phyloP scores from a whole-genome alignment of 1,140 invertebrate species.

The Ooceraea biroi region DNA sequence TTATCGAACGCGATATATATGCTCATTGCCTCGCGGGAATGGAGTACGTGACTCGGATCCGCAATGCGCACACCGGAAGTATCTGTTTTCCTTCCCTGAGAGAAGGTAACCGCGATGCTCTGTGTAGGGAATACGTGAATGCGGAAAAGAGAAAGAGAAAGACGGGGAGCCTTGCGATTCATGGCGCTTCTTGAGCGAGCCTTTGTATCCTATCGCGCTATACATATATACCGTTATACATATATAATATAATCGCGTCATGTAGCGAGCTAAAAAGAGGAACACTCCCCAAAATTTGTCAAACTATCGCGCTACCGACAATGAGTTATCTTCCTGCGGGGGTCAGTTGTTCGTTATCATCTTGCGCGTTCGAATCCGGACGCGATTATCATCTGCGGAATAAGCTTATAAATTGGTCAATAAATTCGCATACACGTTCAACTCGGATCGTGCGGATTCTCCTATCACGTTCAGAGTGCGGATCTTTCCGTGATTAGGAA shows the following conservation, averaged over 20 bases:
- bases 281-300: background rate
- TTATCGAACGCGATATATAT: constrained; percentile 78
- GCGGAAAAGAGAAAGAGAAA: background rate
- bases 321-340: background rate
- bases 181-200: background rate
- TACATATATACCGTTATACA: background rate
- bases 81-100: constrained; percentile 65
- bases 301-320: constrained; percentile 1
- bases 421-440: background rate
- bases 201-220: background rate
- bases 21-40: constrained; percentile 73
- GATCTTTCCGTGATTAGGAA: constrained; percentile 3
- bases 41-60: constrained; percentile 77
- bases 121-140: background rate
- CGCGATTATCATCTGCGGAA: background rate
- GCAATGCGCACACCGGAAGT: constrained; percentile 75
- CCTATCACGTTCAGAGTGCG: constrained; percentile 34
- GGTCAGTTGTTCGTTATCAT: background rate
- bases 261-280: background rate
- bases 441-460: constrained; percentile 15
- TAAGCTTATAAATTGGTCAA: constrained; percentile 7
- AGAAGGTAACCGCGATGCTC: background rate
- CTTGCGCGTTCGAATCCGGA: background rate
- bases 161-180: background rate
- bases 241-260: constrained; percentile 4